A percentile compares a stretch with the other conserved stretches of the same genome.
phyloP scores from a whole-genome alignment of 2,797 vertebrate species.

The Falco peregrinus region DNA sequence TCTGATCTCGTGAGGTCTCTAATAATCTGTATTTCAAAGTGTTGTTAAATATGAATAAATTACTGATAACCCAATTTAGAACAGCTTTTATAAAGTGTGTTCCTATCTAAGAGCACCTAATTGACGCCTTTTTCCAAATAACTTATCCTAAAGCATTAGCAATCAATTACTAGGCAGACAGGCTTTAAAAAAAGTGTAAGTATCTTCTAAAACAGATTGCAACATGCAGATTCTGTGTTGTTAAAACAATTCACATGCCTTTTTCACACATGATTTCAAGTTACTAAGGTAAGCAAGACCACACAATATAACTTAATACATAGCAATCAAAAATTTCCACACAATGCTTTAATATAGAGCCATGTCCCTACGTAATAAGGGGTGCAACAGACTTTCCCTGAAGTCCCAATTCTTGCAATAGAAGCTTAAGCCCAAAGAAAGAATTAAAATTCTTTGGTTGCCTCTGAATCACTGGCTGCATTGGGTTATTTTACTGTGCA shows the following conservation, averaged over 20 bases:
- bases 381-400: slow-evolving; percentile 60
- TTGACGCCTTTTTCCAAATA: slow-evolving; percentile 36
- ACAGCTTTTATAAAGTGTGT: not conserved
- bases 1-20: not conserved
- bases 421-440: slow-evolving; percentile 59
- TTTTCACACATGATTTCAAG: slow-evolving; percentile 43
- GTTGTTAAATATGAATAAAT: not conserved
- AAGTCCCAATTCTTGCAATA: slow-evolving; percentile 49
- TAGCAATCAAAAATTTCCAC: slow-evolving; percentile 59
- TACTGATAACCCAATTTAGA: not conserved
- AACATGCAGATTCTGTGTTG: not conserved
- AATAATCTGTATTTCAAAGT: not conserved
- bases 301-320: slow-evolving; percentile 57
- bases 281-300: slow-evolving; percentile 40
- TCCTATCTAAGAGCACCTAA: not conserved
- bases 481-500: slow-evolving; percentile 74
- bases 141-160: slow-evolving; percentile 45
- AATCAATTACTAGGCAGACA: slow-evolving; percentile 46
- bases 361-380: slow-evolving; percentile 21
- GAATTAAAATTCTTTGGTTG: slow-evolving; percentile 70
- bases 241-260: slow-evolving; percentile 42
- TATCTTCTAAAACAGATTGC: not conserved
- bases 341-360: slow-evolving; percentile 43
- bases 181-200: not conserved
- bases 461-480: slow-evolving; percentile 62